phyloP scores from a whole-genome alignment of 2,113 vertebrate species.

The Pygoscelis antarcticus region DNA sequence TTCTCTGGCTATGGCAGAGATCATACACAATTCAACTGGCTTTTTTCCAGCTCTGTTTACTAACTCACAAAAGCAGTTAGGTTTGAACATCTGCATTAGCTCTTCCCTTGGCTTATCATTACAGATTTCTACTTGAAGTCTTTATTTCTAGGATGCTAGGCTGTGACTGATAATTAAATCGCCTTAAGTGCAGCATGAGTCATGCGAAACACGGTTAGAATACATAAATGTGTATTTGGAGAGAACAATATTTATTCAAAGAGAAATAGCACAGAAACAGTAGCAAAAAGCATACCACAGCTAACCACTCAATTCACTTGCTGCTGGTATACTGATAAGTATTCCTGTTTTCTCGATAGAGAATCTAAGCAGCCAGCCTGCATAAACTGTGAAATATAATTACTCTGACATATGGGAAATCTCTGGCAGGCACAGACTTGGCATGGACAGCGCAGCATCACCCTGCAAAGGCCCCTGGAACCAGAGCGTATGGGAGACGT shows the following conservation, averaged over 20 bases:
- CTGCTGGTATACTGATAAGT: neutral
- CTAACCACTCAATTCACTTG: neutral
- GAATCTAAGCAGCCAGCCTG: neutral
- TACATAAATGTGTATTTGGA: neutral
- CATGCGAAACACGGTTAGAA: neutral
- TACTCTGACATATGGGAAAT: neutral
- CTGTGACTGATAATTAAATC: constrained; percentile 21
- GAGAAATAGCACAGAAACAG: neutral
- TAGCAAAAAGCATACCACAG: neutral
- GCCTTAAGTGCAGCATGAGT: neutral
- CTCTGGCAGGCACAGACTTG: constrained; percentile 21
- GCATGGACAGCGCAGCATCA: neutral
- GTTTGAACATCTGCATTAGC: neutral
- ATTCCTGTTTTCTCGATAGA: neutral
- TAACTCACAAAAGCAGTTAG: neutral
- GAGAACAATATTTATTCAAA: neutral
- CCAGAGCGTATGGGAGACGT: neutral
- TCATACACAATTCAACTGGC: neutral
- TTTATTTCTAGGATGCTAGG: constrained; percentile 7
- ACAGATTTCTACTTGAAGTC: neutral
- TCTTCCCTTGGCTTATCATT: neutral
- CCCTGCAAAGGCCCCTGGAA: neutral
- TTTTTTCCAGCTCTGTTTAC: neutral
- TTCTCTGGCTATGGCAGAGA: neutral
- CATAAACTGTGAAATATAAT: constrained; percentile 5